A percentile compares a stretch with the other conserved stretches of the same genome.
Conservation (phyloP, 1,140 invertebrate genomes). For the Bombus fervidus region DNA sequence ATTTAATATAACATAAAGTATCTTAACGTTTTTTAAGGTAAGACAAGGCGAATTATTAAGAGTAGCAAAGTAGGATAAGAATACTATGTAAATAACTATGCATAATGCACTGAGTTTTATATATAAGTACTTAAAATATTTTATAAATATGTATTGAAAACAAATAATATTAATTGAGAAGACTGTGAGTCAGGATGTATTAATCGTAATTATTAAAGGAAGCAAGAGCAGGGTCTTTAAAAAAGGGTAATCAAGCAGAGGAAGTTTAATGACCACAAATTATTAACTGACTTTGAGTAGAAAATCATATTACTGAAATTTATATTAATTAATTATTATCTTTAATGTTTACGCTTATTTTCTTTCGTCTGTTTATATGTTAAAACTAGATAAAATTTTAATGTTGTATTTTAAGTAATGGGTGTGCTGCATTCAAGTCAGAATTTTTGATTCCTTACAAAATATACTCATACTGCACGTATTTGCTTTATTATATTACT, state of each 20-base stretch:
- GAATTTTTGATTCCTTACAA: slow-evolving; percentile 58
- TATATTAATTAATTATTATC: slow-evolving; percentile 19
- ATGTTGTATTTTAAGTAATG: slow-evolving; percentile 27
- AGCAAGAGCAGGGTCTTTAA: slow-evolving; percentile 50
- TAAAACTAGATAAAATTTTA: slow-evolving; percentile 24
- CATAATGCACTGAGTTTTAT: slow-evolving; percentile 56
- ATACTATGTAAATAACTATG: slow-evolving; percentile 50
- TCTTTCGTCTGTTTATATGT: not conserved
- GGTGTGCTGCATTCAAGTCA: slow-evolving; percentile 59
- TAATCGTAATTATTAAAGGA: slow-evolving; percentile 58
- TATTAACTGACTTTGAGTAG: slow-evolving; percentile 28
- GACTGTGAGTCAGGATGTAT: slow-evolving; percentile 41
- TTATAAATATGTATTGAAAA: slow-evolving; percentile 49
- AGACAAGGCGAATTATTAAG: slow-evolving; percentile 50
- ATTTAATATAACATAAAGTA: slow-evolving; percentile 62
- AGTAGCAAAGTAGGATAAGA: slow-evolving; percentile 43
- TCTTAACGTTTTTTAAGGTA: slow-evolving; percentile 52
- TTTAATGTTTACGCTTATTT: slow-evolving; percentile 23
- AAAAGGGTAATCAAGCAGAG: slow-evolving; percentile 42
- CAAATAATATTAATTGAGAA: slow-evolving; percentile 55
- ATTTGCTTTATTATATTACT: not conserved
- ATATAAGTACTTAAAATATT: slow-evolving; percentile 53
- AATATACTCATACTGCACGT: not conserved
- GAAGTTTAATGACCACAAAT: slow-evolving; percentile 55
- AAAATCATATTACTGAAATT: slow-evolving; percentile 29